These are phyloP conservation scores for Incurvaria masculella DNA, from an alignment of 2,888 invertebrate species.

Conservation along the genomic window DNA sequence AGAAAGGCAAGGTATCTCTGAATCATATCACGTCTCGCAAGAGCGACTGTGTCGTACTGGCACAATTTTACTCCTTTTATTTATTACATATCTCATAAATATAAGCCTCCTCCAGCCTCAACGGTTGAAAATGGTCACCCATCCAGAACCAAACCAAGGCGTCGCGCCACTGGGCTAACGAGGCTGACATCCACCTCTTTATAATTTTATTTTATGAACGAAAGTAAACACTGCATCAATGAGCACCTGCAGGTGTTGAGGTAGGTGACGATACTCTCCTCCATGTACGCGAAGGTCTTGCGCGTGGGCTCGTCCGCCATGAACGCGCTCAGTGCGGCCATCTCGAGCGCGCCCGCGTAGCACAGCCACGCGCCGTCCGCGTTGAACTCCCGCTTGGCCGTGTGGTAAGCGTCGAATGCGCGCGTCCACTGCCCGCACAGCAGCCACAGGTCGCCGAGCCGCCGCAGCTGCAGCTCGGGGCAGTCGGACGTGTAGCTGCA, in stretches of 20 bases:
- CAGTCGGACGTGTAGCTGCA: conserved; percentile 76
- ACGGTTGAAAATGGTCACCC: no score
- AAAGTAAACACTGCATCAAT: no score
- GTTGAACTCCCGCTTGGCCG: conserved; percentile 96
- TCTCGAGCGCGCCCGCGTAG: conserved; percentile 94
- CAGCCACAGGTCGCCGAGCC: conserved; percentile 93
- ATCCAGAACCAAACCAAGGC: no score
- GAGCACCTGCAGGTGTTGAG: conserved; percentile 81
- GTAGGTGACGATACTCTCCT: conserved; percentile 91
- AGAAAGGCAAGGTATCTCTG: no score
- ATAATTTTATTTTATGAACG: no score
- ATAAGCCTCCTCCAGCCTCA: no score
- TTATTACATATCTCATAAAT: no score
- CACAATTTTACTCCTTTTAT: no score
- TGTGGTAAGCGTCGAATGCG: conserved; percentile 92
- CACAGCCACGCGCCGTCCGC: conserved; percentile 97
- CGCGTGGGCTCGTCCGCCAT: conserved; percentile 78
- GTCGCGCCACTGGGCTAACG: no score
- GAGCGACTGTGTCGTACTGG: no score
- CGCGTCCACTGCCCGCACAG: conserved; percentile 92
- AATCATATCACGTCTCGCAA: no score
- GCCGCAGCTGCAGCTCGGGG: conserved; percentile 88
- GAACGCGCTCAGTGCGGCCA: conserved; percentile 91
- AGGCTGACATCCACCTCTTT: no score
- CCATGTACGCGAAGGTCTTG: conserved; percentile 88